Conservation (phyloP, 2,797 vertebrate genomes). For the Cygnus olor region DNA sequence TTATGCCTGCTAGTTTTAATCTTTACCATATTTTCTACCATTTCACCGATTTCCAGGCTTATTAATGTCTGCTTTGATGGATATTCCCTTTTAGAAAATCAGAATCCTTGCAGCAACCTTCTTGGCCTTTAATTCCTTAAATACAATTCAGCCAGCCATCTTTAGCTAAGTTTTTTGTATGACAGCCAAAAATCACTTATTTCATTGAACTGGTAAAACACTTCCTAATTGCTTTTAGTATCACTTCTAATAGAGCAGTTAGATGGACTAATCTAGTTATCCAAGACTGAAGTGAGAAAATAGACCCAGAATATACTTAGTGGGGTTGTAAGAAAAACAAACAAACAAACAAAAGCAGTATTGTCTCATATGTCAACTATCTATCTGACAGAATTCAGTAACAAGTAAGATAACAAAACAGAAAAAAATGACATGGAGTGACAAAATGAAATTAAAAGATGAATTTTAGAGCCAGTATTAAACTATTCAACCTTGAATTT, state of each 20-base stretch:
- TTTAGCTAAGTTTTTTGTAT: background rate
- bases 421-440: background rate
- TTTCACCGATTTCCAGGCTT: background rate
- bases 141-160: background rate
- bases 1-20: background rate
- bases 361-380: background rate
- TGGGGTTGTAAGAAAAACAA: background rate
- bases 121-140: background rate
- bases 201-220: background rate
- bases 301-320: background rate
- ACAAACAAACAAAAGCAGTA: too few relatives aligned
- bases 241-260: background rate
- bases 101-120: background rate
- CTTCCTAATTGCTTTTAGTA: background rate
- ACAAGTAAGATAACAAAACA: background rate
- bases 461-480: background rate
- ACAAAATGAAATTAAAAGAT: background rate
- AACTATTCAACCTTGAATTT: background rate
- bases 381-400: background rate
- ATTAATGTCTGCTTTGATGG: background rate
- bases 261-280: background rate
- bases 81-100: background rate
- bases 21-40: background rate
- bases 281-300: background rate
- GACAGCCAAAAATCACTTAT: background rate